Conservation (phyloP, 2,113 vertebrate genomes). For the Harpagus bidentatus region DNA sequence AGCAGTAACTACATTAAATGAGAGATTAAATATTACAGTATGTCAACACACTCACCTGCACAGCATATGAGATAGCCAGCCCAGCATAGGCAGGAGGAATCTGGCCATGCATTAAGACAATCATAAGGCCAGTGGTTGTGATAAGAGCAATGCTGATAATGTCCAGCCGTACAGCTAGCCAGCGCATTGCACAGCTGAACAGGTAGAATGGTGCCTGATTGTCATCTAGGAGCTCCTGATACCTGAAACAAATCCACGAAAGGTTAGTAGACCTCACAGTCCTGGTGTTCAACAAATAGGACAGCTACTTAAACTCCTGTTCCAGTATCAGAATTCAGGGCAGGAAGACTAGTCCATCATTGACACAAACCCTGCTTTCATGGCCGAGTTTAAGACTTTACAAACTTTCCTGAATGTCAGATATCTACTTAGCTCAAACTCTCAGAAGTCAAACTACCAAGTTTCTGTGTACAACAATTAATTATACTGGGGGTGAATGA, state of each 20-base stretch:
- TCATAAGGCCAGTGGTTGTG: constrained; percentile 87
- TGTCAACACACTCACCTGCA: constrained; percentile 75
- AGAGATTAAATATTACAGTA: not conserved
- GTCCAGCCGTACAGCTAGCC: constrained; percentile 89
- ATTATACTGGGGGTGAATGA: not conserved
- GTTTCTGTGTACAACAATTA: not conserved
- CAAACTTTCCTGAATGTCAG: not conserved
- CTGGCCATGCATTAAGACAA: constrained; percentile 89
- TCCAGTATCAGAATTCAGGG: not conserved
- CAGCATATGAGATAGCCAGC: constrained; percentile 89
- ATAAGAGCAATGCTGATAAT: constrained; percentile 90
- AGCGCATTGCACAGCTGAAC: constrained; percentile 91
- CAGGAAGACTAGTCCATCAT: not conserved
- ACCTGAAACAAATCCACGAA: constrained; percentile 68
- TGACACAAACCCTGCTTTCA: not conserved
- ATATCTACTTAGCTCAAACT: not conserved
- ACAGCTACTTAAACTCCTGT: not conserved
- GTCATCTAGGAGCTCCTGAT: constrained; percentile 87
- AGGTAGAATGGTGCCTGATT: constrained; percentile 90
- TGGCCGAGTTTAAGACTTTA: not conserved
- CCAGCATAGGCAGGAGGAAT: constrained; percentile 90
- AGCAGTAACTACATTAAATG: not conserved
- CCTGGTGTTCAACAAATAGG: not conserved
- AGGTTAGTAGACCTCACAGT: not conserved
- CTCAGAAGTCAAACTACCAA: not conserved